phyloP scores from a whole-genome alignment of 2,113 vertebrate genomes.

The Podarcis raffonei region DNA sequence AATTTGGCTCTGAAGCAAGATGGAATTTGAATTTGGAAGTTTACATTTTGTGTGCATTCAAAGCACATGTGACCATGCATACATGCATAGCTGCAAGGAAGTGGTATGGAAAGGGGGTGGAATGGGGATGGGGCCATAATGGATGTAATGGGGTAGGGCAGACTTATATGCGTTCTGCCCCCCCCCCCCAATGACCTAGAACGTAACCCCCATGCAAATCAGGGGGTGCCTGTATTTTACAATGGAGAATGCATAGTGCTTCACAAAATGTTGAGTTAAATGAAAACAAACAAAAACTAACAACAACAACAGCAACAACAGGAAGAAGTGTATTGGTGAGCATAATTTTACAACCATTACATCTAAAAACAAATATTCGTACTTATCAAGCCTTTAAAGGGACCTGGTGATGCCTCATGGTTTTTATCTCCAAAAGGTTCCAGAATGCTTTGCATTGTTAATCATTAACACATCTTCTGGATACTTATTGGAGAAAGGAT shows the following conservation, averaged over 20 bases:
- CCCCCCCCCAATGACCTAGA: too few species aligned
- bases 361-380: neutral
- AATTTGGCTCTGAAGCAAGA: neutral
- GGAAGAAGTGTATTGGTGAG: neutral
- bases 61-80: too few species aligned
- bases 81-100: too few species aligned
- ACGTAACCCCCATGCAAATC: too few species aligned
- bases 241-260: neutral
- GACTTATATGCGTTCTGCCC: too few species aligned
- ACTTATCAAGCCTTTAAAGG: neutral
- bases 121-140: too few species aligned
- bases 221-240: too few species aligned
- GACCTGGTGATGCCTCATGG: neutral
- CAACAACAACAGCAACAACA: too few species aligned
- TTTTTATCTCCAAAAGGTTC: neutral
- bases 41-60: too few species aligned
- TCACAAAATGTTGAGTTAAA: neutral
- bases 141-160: too few species aligned
- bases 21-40: neutral
- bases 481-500: neutral
- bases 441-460: neutral
- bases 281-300: neutral
- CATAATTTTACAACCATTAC: neutral
- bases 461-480: neutral
- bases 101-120: too few species aligned